These are phyloP conservation scores for Dendronephthya gigantea DNA, from an alignment of 64 coral and sea anemone species.

Conservation along the genomic window DNA sequence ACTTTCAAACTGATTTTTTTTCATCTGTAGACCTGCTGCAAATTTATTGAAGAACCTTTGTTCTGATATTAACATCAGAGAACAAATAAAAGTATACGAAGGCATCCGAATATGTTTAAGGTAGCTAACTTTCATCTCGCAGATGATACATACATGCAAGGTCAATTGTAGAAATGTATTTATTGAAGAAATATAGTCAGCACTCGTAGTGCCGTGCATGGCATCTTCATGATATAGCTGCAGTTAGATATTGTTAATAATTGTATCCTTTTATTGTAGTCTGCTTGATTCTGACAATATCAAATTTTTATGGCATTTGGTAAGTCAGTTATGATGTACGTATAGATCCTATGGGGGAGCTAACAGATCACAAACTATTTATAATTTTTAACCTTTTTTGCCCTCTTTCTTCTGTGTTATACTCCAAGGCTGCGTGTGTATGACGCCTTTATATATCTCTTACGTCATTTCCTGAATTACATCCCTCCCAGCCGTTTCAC, in stretches of 20 bases:
- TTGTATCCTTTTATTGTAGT: constrained; percentile 31
- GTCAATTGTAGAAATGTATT: too few species aligned
- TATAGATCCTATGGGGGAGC: too few species aligned
- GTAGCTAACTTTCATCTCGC: too few species aligned
- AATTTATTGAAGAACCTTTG: constrained; percentile 76
- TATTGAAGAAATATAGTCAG: too few species aligned
- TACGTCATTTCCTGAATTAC: too few species aligned
- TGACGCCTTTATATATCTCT: too few species aligned
- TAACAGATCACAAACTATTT: not conserved
- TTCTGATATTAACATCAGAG: constrained; percentile 75
- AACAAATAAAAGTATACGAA: constrained; percentile 94
- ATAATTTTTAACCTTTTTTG: not conserved
- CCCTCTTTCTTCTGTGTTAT: too few species aligned
- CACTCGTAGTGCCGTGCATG: too few species aligned
- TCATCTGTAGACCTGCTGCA: constrained; percentile 58
- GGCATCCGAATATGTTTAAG: constrained; percentile 92
- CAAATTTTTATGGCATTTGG: constrained; percentile 91
- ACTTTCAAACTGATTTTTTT: not conserved
- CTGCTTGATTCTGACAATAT: constrained; percentile 78
- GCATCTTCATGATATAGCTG: too few species aligned
- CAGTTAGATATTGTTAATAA: not conserved
- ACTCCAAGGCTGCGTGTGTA: too few species aligned
- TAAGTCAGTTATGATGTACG: constrained; percentile 37
- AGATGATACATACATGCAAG: too few species aligned
- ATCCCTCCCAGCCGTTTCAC: too few species aligned